Evolutionary conservation across 2,797 vertebrate species (phyloP), one percentile per base, ranked within the genome.

Genomic region (Aplochiton taeniatus): DNA sequence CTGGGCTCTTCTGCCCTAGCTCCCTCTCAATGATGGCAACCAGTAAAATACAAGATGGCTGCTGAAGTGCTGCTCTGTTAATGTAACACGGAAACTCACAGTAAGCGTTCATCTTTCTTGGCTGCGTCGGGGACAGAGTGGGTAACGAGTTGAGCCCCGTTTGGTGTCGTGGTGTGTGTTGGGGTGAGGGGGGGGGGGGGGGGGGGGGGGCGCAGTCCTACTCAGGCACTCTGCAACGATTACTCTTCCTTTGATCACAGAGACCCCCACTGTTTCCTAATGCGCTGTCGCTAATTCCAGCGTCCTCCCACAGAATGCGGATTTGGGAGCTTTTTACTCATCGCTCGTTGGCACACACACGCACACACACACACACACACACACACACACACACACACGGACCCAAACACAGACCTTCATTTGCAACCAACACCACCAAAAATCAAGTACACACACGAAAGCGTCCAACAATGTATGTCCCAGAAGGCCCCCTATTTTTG

Each of bases 161-260:
- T 64, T 66, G 66, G 66, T 75, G 66, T 59, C 69, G 55, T 60
- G n/a, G 73, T 53, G 54, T 48, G 77, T 45, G 49, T 72, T 66
- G 11, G 10, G 17, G n/a, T n/a, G 59, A 8, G 56, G 8, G 9
- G 19, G 46, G 11, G 3, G 46, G 3, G 46, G 46, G 8, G 46
- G 64, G 75, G 48, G 68, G 16, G 67, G 17, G 74, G 70, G 69
- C 77, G 20, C 64, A 73, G 77, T 84, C 77, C 80, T 78, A 68
- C 69, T 78, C 46, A 53, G 73, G 71, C 74, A 54, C 78, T 72
- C 79, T 57, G 78, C 64, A 13, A 65, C 56, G 19, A 85, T 87
- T 83, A 76, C 74, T 80, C 69, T 74, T 60, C 69, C 85, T 88
- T 87, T 88, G 80, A 88, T 89, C 87, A 75, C 17, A 13, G 63